A percentile compares a stretch with the other conserved stretches of the same genome.
Conservation (phyloP, 2,113 vertebrate genomes). For the Miniopterus natalensis region DNA sequence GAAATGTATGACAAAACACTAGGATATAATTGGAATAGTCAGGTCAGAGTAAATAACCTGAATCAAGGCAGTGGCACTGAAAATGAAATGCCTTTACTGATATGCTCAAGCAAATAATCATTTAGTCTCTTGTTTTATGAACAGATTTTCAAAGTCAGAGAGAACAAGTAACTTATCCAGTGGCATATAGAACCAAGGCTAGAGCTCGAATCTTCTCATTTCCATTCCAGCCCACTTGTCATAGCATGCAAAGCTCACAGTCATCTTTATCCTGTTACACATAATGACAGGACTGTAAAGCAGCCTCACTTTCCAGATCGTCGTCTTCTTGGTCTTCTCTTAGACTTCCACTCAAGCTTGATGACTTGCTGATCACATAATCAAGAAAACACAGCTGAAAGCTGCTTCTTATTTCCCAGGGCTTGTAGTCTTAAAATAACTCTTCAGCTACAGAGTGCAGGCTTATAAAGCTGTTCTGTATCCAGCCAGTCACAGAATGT, state of each 20-base stretch:
- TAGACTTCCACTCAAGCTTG: slow-evolving; percentile 12
- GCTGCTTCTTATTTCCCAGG: slow-evolving; percentile 23
- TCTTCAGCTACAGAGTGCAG: slow-evolving; percentile 6
- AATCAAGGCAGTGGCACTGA: not conserved
- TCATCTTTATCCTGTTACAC: slow-evolving; percentile 27
- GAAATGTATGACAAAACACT: not conserved
- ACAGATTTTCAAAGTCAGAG: not conserved
- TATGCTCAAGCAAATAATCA: not conserved
- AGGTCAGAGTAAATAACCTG: not conserved
- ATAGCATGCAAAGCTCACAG: not conserved
- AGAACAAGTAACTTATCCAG: not conserved
- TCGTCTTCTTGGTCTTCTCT: slow-evolving; percentile 32
- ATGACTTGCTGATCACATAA: slow-evolving; percentile 59
- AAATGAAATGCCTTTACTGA: not conserved
- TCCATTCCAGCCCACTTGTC: not conserved
- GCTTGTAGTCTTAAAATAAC: slow-evolving; percentile 38
- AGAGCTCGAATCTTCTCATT: not conserved
- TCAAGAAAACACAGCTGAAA: slow-evolving; percentile 65
- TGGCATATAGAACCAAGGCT: not conserved
- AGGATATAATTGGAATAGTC: not conserved
- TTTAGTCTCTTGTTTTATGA: not conserved
- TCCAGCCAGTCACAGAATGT: not conserved
- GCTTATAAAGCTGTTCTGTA: slow-evolving; percentile 1
- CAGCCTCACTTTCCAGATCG: not conserved
- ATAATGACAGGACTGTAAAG: slow-evolving; percentile 37